phyloP scores from a whole-genome alignment of 1,140 invertebrate genomes.

The Sminthurinus signatus region DNA sequence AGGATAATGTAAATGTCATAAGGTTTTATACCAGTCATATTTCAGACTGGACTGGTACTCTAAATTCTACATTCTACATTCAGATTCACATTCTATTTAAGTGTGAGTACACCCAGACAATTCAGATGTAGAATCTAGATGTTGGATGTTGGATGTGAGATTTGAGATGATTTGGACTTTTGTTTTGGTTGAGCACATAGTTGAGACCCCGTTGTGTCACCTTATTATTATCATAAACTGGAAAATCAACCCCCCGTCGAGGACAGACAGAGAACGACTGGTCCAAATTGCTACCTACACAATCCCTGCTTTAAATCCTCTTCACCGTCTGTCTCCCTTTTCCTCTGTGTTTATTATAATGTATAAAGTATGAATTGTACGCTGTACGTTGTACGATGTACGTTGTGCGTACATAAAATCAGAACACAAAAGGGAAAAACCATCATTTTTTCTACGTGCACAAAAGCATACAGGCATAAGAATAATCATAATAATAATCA shows the following conservation, averaged over 20 bases:
- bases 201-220: conserved; percentile 15
- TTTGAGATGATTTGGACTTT: conserved; percentile 5
- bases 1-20: conserved; percentile 10
- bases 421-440: too few relatives aligned
- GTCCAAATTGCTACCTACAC: conserved; percentile 22
- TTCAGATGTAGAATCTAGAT: too few relatives aligned
- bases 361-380: background rate
- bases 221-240: conserved; percentile 29
- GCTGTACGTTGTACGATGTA: background rate
- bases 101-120: too few relatives aligned
- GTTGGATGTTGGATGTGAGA: too few relatives aligned
- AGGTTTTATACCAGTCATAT: conserved; percentile 3
- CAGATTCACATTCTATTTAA: too few relatives aligned
- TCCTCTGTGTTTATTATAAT: background rate
- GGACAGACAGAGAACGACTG: conserved; percentile 15
- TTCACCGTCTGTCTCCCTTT: too few relatives aligned
- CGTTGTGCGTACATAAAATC: too few relatives aligned
- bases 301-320: background rate
- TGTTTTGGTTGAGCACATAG: conserved; percentile 14
- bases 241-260: conserved; percentile 34
- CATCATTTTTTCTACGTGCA: too few relatives aligned
- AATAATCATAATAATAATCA: too few relatives aligned
- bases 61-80: background rate
- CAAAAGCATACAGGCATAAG: too few relatives aligned
- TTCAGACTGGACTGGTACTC: background rate